Evolutionary conservation across 2,797 vertebrate genomes (phyloP), one percentile per base, ranked within the genome.

Genomic region (Enteromius thamalakanensis): DNA sequence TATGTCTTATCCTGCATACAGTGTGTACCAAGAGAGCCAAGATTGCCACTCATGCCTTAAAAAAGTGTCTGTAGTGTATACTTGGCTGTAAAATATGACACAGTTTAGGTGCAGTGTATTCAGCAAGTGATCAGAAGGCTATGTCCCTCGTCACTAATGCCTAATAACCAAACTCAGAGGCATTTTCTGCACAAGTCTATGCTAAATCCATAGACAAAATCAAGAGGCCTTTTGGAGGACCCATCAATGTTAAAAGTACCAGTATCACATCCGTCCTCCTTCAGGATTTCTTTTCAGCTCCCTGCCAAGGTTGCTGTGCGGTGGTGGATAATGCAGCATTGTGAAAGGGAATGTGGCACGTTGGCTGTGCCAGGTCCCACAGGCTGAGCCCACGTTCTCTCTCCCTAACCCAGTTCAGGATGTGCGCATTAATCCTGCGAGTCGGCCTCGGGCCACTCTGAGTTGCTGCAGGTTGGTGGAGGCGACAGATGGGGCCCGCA

Each of bases 281-380:
- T 86, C 78, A 86, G 83, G 74, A 85, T 82, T 87, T 74, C 85
- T 84, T 80, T 87, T 80, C 70, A 65, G 83, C 71, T 79, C 75
- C 82, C 84, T 81, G 82, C 87, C 75, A 81, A 81, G 72, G 86
- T 83, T 88, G 84, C 80, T 58, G 77, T 70, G 80, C 81, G 87
- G 85, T 86, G 80, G 60, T 69, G 77, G 84, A 90, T 87, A 88
- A 87, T 84, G 84, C 82, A n/a, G 65, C 85, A 85, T 84, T 85
- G 86, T 88, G 76, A 86, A 60, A 85, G 86, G 84, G 82, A 87
- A 87, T 86, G 86, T 86, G 87, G 72, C 82, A 64, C 77, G 47
- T 84, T 78, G 76, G 64, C 87, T 55, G 51, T 95, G 93, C 94
- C 93, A 94, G 93, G 89, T 94, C 93, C 92, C 92, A 93, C 92